Percentiles rank a stretch among this genome's conserved stretches.
phyloP scores from a whole-genome alignment of 2,113 vertebrate species.

The Actenoides lindsayi region DNA sequence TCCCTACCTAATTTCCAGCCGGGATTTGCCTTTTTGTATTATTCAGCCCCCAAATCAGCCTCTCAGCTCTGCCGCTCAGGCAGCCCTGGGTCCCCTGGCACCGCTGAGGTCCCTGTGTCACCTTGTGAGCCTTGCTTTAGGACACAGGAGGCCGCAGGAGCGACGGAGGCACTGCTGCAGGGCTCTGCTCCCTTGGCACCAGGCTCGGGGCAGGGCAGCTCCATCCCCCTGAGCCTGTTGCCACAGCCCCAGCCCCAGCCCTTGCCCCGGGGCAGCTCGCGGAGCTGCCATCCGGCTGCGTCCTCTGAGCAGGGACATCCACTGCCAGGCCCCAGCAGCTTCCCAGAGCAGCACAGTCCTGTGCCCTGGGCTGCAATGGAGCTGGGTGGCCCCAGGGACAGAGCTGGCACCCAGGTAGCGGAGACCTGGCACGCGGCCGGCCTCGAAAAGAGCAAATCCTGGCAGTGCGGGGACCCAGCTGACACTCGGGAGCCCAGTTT shows the following conservation, averaged over 20 bases:
- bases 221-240: accelerated
- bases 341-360: neutral
- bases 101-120: neutral
- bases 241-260: accelerated
- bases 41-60: neutral
- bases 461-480: neutral
- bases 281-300: neutral
- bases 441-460: neutral
- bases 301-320: accelerated
- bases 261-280: neutral
- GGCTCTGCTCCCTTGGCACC: neutral
- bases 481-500: neutral
- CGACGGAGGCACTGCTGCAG: accelerated
- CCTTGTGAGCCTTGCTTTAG: neutral
- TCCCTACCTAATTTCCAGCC: neutral
- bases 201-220: neutral
- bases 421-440: accelerated
- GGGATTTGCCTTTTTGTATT: neutral
- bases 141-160: neutral
- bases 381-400: neutral
- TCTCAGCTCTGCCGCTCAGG: neutral
- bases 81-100: neutral
- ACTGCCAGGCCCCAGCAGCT: neutral
- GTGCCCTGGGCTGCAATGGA: neutral
- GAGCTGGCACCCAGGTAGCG: accelerated